Conservation (phyloP, 2,888 invertebrate species). For the Lathronympha strigana region DNA sequence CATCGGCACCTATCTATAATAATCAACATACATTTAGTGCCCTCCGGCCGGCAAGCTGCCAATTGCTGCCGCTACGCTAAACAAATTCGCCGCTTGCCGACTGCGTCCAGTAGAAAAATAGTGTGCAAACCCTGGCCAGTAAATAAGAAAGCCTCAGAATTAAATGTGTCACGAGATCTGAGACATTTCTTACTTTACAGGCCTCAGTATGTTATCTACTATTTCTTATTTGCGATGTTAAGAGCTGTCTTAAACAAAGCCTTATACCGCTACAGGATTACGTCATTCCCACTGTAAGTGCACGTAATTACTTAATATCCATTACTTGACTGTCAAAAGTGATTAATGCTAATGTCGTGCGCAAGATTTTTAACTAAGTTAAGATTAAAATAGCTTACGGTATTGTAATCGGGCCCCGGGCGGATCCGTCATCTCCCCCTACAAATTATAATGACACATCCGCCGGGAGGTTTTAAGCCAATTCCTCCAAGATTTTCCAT, state of each 20-base stretch:
- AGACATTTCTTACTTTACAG: too few relatives aligned
- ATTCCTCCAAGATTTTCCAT: conserved; percentile 72
- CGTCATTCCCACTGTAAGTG: conserved; percentile 41
- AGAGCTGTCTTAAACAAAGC: conserved; percentile 6
- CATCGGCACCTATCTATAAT: too few relatives aligned
- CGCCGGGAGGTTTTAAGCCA: conserved; percentile 80
- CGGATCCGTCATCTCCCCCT: conserved; percentile 81
- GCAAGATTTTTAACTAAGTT: conserved; percentile 84
- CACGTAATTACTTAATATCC: conserved; percentile 75
- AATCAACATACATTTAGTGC: too few relatives aligned
- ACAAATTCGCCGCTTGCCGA: too few relatives aligned
- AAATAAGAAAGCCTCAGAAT: too few relatives aligned
- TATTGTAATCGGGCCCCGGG: conserved; percentile 77
- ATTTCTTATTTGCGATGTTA: not conserved
- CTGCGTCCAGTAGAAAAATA: too few relatives aligned
- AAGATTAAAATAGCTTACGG: conserved; percentile 84
- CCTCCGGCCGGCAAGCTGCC: too few relatives aligned
- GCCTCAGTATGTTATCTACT: too few relatives aligned
- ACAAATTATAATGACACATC: conserved; percentile 83
- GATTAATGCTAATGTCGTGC: conserved; percentile 81
- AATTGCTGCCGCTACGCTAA: too few relatives aligned
- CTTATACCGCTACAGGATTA: conserved; percentile 20
- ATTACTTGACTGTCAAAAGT: conserved; percentile 80
- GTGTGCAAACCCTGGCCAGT: too few relatives aligned
- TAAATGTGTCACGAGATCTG: too few relatives aligned